Evolutionary conservation across 2,888 invertebrate genomes (phyloP).

Genomic region (Eudasyphora cyanicolor): DNA sequence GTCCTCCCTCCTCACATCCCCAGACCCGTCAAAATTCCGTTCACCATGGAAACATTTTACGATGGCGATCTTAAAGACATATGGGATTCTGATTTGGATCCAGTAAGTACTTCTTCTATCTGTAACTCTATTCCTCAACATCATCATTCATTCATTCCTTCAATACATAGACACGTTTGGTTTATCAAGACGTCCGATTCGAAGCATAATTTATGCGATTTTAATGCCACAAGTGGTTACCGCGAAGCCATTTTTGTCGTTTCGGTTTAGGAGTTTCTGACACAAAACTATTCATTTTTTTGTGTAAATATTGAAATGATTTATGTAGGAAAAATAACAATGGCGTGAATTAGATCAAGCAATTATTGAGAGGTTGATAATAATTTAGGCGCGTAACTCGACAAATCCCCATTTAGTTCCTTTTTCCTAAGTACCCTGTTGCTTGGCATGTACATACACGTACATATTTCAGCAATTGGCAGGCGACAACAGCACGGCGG

Average conservation of each 20-base stretch:
- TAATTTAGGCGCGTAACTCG: not conserved
- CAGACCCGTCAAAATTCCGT: conserved; percentile 39
- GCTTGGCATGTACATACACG: no score
- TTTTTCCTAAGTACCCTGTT: not conserved
- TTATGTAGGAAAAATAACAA: not conserved
- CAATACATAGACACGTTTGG: not conserved
- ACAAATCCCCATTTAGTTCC: not conserved
- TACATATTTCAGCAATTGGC: not conserved
- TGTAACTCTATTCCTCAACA: not conserved
- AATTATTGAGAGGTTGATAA: conserved; percentile 20
- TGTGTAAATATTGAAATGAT: conserved; percentile 18
- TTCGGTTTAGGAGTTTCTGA: not conserved
- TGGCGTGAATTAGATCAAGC: conserved; percentile 27
- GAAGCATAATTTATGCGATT: conserved; percentile 3
- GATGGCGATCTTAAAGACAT: conserved; percentile 90
- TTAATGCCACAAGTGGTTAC: not conserved
- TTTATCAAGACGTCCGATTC: not conserved
- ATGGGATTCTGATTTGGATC: conserved; percentile 91
- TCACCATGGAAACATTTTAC: conserved; percentile 87
- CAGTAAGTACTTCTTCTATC: conserved; percentile 83
- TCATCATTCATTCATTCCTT: not conserved
- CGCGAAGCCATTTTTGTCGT: not conserved
- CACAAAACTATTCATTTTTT: conserved; percentile 24
- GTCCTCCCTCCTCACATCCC: conserved; percentile 16
- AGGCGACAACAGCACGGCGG: not conserved